Evolutionary conservation across 1,140 invertebrate species (phyloP), one percentile per base, ranked within the genome.

Genomic region (Tetramorium alpestre): DNA sequence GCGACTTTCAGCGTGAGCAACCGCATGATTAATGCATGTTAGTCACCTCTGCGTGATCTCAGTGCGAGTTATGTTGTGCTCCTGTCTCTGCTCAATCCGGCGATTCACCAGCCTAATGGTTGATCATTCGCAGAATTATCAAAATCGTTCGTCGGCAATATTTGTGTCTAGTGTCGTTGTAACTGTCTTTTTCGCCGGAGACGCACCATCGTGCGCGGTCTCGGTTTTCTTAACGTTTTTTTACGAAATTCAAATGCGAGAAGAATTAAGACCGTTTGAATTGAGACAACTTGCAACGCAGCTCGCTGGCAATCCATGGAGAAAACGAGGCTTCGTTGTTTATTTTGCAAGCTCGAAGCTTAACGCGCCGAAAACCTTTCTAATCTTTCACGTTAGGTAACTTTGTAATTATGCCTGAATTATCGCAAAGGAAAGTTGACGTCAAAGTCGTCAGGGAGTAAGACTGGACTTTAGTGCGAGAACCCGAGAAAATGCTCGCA

Each of bases 11-110:
- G 85, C 88, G 85, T 87, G 87, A 91, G 75, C 86, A 91, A 91
- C 85, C 62, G 22, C 82, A 51, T 51, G 73, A 90, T 92, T 92
- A 92, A 77, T 75, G 88, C 87, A 91, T 88, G 91, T 94, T 94
- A 95, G 94, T 95, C 96, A 97, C 96, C 96, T 97, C 95, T 97
- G 96, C 80, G 96, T 97, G 92, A 97, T 96, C 96, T 97, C 96
- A 93, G 96, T 97, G 93, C 96, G 96, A 87, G 96, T 97, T 93
- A 97, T 96, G 94, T 96, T 96, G 95, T 96, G 96, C 94, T 97
- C 97, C 95, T 97, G 96, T 92, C 96, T 96, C 95, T 97, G 96
- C 95, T 97, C 96, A 92, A 97, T 96, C 92, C 96, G 95, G 90
- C 97, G 96, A 95, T 97, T 97, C 95, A 97, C 96, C 95, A 97